phyloP scores from a whole-genome alignment of 2,113 vertebrate genomes.

The Alligator mississippiensis region DNA sequence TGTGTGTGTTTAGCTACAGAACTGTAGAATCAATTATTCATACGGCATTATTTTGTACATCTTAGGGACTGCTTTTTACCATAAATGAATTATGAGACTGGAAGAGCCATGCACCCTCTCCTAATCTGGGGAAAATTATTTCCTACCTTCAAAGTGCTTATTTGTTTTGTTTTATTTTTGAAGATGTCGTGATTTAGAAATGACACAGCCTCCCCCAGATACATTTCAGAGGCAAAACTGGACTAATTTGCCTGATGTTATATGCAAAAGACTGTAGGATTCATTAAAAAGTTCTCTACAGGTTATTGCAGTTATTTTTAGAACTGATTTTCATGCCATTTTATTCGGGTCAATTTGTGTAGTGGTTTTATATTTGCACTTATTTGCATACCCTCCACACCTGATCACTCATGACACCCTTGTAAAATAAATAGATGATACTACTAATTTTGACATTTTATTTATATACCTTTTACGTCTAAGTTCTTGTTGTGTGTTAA shows the following conservation, averaged over 20 bases:
- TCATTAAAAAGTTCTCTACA: neutral
- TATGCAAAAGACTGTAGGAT: neutral
- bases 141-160: neutral
- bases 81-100: fast-evolving
- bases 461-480: neutral
- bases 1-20: too few species aligned
- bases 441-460: neutral
- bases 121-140: neutral
- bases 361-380: too few species aligned
- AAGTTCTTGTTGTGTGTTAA: neutral
- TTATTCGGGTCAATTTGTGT: too few species aligned
- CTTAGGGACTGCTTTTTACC: neutral
- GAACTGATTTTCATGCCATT: neutral
- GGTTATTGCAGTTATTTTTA: neutral
- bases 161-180: too few species aligned
- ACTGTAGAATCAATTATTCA: too few species aligned
- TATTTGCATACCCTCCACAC: too few species aligned
- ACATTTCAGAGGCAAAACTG: too few species aligned
- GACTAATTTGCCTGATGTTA: neutral
- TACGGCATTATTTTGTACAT: neutral
- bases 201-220: neutral
- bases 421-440: neutral
- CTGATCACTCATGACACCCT: too few species aligned
- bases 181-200: neutral
- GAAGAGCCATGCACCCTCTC: neutral